A percentile compares a stretch with the other conserved stretches of the same genome.
Conservation (phyloP, 2,888 invertebrate species). For the Lochmaea crataegi region DNA sequence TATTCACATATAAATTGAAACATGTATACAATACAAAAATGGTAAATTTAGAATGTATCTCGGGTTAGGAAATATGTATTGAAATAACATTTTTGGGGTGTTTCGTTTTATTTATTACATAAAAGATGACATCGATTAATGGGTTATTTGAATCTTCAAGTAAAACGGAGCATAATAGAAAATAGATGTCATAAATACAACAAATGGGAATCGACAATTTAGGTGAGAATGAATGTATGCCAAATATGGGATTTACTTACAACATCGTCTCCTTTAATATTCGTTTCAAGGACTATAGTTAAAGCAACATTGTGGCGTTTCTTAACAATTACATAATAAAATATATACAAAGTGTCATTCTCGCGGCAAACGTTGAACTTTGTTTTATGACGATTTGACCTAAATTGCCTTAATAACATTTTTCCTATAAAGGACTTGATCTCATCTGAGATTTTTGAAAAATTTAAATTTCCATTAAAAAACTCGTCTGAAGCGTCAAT, state of each 20-base stretch:
- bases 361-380: neutral
- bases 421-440: neutral
- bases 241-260: neutral
- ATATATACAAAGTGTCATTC: neutral
- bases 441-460: neutral
- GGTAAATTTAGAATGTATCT: too few species aligned
- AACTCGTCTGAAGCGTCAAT: too few species aligned
- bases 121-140: constrained; percentile 4
- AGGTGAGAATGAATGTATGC: neutral
- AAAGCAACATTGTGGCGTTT: neutral
- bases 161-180: neutral
- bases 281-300: neutral
- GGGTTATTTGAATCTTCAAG: neutral
- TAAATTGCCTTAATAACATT: neutral
- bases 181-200: neutral
- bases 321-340: neutral
- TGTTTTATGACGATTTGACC: neutral
- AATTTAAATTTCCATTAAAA: neutral
- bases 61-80: neutral
- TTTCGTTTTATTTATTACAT: constrained; percentile 6
- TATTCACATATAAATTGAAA: too few species aligned
- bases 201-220: neutral
- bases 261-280: neutral
- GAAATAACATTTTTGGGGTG: neutral
- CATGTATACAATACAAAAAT: too few species aligned